phyloP scores from a whole-genome alignment of 2,113 vertebrate genomes.

The Nothobranchius furzeri region DNA sequence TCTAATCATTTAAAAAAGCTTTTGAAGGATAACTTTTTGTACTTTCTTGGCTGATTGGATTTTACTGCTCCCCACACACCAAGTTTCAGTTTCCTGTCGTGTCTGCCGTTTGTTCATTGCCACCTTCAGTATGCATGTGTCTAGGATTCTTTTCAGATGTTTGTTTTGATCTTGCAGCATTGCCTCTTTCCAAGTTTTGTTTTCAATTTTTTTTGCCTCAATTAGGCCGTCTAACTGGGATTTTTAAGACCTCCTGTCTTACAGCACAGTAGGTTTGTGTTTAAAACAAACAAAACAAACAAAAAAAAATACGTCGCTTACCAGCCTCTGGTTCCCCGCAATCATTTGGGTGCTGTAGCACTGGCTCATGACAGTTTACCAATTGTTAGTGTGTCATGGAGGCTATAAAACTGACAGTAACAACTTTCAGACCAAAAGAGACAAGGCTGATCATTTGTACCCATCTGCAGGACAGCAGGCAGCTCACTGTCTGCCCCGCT shows the following conservation, averaged over 20 bases:
- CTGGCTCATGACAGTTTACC: background rate
- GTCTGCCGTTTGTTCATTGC: background rate
- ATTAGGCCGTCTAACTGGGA: background rate
- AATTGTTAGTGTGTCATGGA: background rate
- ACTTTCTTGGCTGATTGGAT: background rate
- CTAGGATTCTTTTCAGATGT: background rate
- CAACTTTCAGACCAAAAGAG: slow-evolving; percentile 1
- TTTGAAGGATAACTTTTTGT: too few species aligned
- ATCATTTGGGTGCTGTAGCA: background rate
- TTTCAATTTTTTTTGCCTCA: background rate
- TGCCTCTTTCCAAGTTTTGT: background rate
- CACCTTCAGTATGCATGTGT: background rate
- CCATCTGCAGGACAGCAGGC: slow-evolving; percentile 1
- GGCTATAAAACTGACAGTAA: background rate
- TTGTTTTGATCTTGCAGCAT: background rate
- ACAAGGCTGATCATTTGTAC: slow-evolving; percentile 14
- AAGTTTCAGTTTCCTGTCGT: background rate
- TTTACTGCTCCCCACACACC: background rate
- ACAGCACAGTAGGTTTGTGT: background rate
- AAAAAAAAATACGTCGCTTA: background rate
- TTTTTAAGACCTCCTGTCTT: background rate
- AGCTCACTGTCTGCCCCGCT: slow-evolving; percentile 4
- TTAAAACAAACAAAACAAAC: too few species aligned
- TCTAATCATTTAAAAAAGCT: too few species aligned
- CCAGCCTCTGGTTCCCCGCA: background rate